Base-by-base conservation (phyloP, 2,113 vertebrate genomes). In the Eclectus roratus region DNA sequence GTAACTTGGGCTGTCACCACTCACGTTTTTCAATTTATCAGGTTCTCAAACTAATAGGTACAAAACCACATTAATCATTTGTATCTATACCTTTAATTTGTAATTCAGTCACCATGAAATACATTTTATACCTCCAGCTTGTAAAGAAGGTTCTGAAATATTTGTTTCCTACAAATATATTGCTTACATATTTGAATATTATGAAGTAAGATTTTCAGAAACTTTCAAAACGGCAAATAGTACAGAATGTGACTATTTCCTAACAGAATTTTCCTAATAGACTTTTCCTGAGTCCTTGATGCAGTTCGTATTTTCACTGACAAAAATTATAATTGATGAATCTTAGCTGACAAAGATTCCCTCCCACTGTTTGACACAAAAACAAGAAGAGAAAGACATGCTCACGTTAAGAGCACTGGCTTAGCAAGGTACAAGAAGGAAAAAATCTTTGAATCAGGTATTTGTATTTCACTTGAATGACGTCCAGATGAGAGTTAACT, bases 111-210 rank as follows among this genome's bases (percentile, higher is more conserved):
- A 71, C 13, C 28, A 71, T 2, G 16, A 50, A 71, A 68, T 35
- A 52, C 0, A 47, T 47, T 78, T 81, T 35, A 50, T 13, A 91
- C 3, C 12, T 27, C 11, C 3, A 37, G 1, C 9, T 37, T 5
- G 1, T 39, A 28, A 47, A 74, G 7, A 77, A 53, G 7, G 27
- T 91, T 70, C 27, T 35, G 6, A 85, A 94, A 28, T 69, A 60
- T 6, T 46, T 49, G 2, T 58, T 79, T 87, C 46, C 52, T 50
- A 37, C 3, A 71, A 33, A 47, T 41, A 37, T 1, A 15, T 18
- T 70, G 17, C 20, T 47, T 81, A 35, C 1, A 21, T 39, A 73
- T 17, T 53, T 77, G 47, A 43, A 64, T 69, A 9, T 73, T 21
- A 77, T 7, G 53, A 55, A 27, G 19, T 9, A 76, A 50, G 14